A percentile compares a stretch with the other conserved stretches of the same genome.
Conservation (phyloP, 92 coral and sea anemone genomes). For the Pocillopora meandrina region DNA sequence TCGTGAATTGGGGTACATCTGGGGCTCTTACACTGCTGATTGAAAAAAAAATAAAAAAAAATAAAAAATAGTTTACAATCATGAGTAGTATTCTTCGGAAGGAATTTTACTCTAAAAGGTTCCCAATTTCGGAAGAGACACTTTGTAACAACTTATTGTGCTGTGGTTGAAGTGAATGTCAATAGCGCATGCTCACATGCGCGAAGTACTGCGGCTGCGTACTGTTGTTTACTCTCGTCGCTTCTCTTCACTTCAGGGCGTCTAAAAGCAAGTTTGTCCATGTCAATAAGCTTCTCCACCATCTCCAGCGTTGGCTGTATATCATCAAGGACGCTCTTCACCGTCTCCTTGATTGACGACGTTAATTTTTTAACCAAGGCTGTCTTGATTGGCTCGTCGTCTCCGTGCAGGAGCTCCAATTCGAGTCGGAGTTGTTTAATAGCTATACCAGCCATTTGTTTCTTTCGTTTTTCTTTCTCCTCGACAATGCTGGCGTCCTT, state of each 20-base stretch:
- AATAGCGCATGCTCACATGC: background rate
- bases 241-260: background rate
- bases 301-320: constrained; percentile 18
- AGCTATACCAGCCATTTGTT: background rate
- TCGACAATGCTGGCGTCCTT: constrained; percentile 13
- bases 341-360: constrained; percentile 38
- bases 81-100: too few species aligned
- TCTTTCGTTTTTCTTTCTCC: background rate
- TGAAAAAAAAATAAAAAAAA: too few species aligned
- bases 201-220: constrained; percentile 12
- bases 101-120: too few species aligned
- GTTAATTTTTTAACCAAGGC: constrained; percentile 17
- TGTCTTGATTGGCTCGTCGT: background rate
- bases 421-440: constrained; percentile 5
- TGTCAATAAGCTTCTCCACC: constrained; percentile 20
- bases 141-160: too few species aligned
- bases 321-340: constrained; percentile 33
- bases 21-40: too few species aligned
- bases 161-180: background rate
- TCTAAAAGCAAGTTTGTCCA: constrained; percentile 18
- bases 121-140: too few species aligned
- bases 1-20: too few species aligned
- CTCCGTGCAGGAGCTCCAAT: background rate
- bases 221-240: background rate
- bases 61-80: too few species aligned